Evolutionary conservation across 2,113 vertebrate genomes (phyloP), one percentile per base, ranked within the genome.

Genomic region (Perca fluviatilis): DNA sequence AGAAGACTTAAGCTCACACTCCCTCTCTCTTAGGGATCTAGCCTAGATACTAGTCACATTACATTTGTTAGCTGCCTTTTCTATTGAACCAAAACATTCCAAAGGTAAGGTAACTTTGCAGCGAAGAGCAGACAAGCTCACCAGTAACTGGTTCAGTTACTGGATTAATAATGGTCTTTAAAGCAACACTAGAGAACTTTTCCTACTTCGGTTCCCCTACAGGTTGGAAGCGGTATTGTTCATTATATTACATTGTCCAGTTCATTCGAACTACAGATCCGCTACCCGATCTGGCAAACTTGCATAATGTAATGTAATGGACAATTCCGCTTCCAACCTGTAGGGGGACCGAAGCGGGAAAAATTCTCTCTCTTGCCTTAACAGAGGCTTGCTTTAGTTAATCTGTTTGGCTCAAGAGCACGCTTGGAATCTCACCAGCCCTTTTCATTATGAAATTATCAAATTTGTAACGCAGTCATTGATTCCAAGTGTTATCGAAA

Each of bases 341-440:
- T 30, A 30, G 30, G 30, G 30, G 30, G 30, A 5, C 30, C 4
- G 30, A 30, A 30, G 30, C 30, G 30, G 30, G 30, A 33, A 33
- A 33, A 33, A 0, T 33, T 33, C 5, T 33, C 30, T 33, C 5
- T 33, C 5, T 33, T 33, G 5, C 30, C 5, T 33, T 43, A 68
- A 51, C 25, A 61, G 27, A 73, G 21, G 46, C 51, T 75, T 81
- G 40, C 62, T 75, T 79, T 60, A 81, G 57, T 83, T 82, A 30
- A 83, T 86, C 85, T 86, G 57, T 89, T 73, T 86, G 71, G 53
- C 75, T 88, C 74, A 82, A 83, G 57, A 81, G 50, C 66, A 75
- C 49, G 33, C 23, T 67, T 79, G 51, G 40, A 79, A 54, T 47
- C 56, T 25, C 43, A 49, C 12, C 71, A 47, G 21, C 33, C 46